Conservation (phyloP, 2,888 invertebrate species). For the Erebia palarica region DNA sequence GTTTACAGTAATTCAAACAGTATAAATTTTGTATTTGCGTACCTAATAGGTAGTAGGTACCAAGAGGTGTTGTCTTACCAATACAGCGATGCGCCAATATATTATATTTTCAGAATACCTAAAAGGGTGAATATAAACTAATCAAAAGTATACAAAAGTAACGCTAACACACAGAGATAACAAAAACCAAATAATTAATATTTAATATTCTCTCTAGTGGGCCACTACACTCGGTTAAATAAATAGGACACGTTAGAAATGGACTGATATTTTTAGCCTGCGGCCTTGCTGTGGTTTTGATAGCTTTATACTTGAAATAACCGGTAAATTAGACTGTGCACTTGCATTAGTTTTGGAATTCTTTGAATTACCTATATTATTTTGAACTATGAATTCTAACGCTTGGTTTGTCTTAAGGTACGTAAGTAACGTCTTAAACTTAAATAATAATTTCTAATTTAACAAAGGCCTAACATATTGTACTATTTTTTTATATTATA, state of each 20-base stretch:
- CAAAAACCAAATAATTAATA: background rate
- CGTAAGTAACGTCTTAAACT: no score
- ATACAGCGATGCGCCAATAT: no score
- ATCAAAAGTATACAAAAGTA: background rate
- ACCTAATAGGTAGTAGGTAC: no score
- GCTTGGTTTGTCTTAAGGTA: background rate
- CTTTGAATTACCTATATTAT: background rate
- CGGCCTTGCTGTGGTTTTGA: slow-evolving; percentile 16
- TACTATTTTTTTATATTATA: no score
- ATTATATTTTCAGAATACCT: no score
- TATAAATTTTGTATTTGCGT: no score
- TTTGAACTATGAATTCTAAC: background rate
- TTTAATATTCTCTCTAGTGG: background rate
- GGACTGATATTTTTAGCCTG: slow-evolving; percentile 15
- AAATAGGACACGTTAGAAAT: slow-evolving; percentile 15
- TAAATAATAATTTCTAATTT: background rate
- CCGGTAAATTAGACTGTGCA: slow-evolving; percentile 2
- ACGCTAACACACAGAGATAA: background rate
- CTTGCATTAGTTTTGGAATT: background rate
- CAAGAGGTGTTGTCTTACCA: no score
- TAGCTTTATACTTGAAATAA: background rate
- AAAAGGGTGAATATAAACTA: background rate
- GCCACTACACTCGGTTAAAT: background rate
- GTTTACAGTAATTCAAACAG: no score
- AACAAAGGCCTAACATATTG: background rate